Evolutionary conservation across 2,888 invertebrate genomes (phyloP).

Genomic region (Gandaritis pyraliata): DNA sequence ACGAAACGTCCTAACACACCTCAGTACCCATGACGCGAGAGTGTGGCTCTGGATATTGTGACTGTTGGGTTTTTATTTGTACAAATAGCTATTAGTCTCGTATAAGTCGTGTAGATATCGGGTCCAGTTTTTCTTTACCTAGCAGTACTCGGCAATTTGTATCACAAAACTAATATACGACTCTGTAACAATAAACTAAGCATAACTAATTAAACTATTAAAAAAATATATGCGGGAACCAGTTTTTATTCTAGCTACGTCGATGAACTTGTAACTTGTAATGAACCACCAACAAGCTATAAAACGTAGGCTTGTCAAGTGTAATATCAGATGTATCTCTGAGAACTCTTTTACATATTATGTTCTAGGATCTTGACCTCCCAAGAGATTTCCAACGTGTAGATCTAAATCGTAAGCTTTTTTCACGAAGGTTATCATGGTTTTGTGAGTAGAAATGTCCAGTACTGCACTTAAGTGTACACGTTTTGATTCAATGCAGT

Average conservation of each 20-base stretch:
- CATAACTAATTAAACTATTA: too few relatives aligned
- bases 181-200: not conserved
- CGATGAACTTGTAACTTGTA: too few relatives aligned
- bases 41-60: too few relatives aligned
- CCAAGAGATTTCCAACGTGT: too few relatives aligned
- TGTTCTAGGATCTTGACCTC: too few relatives aligned
- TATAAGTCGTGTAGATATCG: not conserved
- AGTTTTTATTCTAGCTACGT: too few relatives aligned
- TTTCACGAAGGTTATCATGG: not conserved
- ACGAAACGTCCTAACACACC: not conserved
- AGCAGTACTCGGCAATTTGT: not conserved
- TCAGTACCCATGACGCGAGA: not conserved
- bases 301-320: not conserved
- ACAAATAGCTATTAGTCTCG: not conserved
- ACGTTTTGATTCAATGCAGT: constrained; percentile 20
- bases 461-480: constrained; percentile 8
- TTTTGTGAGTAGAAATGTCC: not conserved
- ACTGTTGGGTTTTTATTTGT: too few relatives aligned
- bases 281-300: not conserved
- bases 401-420: not conserved
- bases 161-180: not conserved
- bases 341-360: not conserved
- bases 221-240: too few relatives aligned
- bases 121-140: not conserved
- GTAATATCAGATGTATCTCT: not conserved